Evolutionary conservation across 2,888 invertebrate genomes (phyloP).

Genomic region (Xestoiulus laeticollis): DNA sequence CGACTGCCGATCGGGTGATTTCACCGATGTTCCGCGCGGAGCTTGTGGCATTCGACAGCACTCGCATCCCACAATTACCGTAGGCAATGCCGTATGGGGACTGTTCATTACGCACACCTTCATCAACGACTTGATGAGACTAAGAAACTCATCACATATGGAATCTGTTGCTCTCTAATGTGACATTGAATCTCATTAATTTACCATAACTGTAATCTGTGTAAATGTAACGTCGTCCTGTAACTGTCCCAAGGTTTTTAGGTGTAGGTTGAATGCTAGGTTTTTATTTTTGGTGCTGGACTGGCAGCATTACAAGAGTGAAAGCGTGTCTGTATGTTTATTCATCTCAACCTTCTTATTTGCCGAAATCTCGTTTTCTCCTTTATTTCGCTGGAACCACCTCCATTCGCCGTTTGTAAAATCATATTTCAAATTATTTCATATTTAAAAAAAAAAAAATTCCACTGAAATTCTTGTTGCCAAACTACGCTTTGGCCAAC

Average conservation of each 20-base stretch:
- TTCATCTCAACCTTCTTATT: neutral
- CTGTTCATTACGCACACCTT: conserved; percentile 1
- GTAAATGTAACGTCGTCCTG: conserved; percentile 5
- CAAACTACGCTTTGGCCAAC: neutral
- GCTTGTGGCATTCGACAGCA: neutral
- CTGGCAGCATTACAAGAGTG: neutral
- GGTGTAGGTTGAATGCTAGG: conserved; percentile 38
- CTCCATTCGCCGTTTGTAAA: neutral
- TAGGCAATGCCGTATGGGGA: neutral
- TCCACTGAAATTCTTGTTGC: neutral
- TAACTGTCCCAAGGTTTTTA: conserved; percentile 19
- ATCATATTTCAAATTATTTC: neutral
- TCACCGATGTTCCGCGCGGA: neutral
- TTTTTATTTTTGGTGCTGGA: neutral
- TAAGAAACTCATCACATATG: neutral
- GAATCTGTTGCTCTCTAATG: conserved; percentile 34
- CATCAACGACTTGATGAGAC: neutral
- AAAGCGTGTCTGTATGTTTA: neutral
- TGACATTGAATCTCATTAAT: conserved; percentile 35
- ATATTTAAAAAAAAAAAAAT: no score
- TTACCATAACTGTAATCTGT: neutral
- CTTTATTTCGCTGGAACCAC: neutral
- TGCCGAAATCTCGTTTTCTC: neutral
- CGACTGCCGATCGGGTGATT: neutral
- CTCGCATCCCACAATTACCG: neutral